Base-by-base conservation (phyloP, 37 sponge, comb jelly and placozoan genomes). In the Haliclona indistincta region DNA sequence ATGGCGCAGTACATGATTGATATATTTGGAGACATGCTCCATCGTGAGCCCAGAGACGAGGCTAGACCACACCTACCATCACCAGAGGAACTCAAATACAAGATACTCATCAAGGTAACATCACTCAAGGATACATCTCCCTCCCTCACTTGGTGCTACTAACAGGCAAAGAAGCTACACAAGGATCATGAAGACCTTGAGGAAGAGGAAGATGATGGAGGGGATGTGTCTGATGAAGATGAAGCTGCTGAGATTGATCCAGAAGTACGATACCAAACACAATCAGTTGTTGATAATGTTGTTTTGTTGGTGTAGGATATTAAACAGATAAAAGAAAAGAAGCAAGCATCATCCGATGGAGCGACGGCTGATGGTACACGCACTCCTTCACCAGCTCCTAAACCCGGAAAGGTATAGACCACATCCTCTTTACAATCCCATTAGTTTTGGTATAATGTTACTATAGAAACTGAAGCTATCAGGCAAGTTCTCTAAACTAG, bases 381-480 rank as follows among this genome's bases (percentile, higher is more conserved):
- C n/a, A n/a, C n/a, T n/a, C n/a, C n/a, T n/a, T n/a, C n/a, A n/a
- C n/a, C n/a, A n/a, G n/a, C n/a, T n/a, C n/a, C n/a, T n/a, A n/a
- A n/a, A n/a, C n/a, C n/a, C n/a, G n/a, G n/a, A n/a, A n/a, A n/a
- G n/a, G n/a, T n/a, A n/a, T n/a, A n/a, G n/a, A n/a, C n/a, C n/a
- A n/a, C n/a, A n/a, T n/a, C n/a, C n/a, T n/a, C n/a, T n/a, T n/a
- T n/a, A n/a, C n/a, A n/a, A n/a, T n/a, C n/a, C n/a, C n/a, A n/a
- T n/a, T n/a, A n/a, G n/a, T n/a, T n/a, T n/a, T n/a, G n/a, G n/a
- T n/a, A n/a, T n/a, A n/a, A n/a, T n/a, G n/a, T n/a, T n/a, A n/a
- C n/a, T n/a, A n/a, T n/a, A 90, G 68, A 92, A 92, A 43, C 49
- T 86, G 43, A 92, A 92, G 62, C 75, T 92, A 17, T 64, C 80